Evolutionary conservation across 1,140 invertebrate genomes (phyloP).

Genomic region (Geopemphigus sp.): DNA sequence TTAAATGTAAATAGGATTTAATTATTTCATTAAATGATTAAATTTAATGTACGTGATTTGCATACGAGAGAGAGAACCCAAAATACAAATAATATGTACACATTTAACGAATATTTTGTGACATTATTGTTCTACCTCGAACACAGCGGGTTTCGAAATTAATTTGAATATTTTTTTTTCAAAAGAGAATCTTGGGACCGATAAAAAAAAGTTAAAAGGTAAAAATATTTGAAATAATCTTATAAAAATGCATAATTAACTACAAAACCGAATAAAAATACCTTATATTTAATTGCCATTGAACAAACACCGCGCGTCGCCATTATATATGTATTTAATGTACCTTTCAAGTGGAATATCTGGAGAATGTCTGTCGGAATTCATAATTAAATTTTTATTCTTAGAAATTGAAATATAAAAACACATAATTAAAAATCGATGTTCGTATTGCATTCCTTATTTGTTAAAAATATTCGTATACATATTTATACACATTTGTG

Average conservation of each 20-base stretch:
- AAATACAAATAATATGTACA: background rate
- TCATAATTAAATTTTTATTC: conserved; percentile 28
- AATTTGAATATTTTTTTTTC: conserved; percentile 22
- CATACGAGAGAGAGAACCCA: background rate
- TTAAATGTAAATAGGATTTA: background rate
- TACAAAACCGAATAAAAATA: conserved; percentile 9
- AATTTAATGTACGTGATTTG: background rate
- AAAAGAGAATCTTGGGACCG: background rate
- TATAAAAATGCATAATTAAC: conserved; percentile 38
- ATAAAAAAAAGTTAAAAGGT: conserved; percentile 6
- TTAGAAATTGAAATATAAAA: background rate
- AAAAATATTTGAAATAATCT: conserved; percentile 34
- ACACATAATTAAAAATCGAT: too few species aligned
- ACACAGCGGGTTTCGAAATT: background rate
- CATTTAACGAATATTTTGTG: conserved; percentile 18
- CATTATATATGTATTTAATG: background rate
- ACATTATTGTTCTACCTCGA: background rate
- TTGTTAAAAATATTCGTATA: background rate
- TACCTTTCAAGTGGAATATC: conserved; percentile 8
- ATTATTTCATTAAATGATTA: background rate
- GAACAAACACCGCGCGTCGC: background rate
- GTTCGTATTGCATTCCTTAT: background rate
- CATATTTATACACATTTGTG: too few species aligned
- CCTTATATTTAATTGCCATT: conserved; percentile 7
- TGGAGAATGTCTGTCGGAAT: background rate